A percentile compares a stretch with the other conserved stretches of the same genome.
These are phyloP conservation scores for Parasteatoda lunata DNA, from an alignment of 2,888 invertebrate genomes.

Conservation along the genomic window DNA sequence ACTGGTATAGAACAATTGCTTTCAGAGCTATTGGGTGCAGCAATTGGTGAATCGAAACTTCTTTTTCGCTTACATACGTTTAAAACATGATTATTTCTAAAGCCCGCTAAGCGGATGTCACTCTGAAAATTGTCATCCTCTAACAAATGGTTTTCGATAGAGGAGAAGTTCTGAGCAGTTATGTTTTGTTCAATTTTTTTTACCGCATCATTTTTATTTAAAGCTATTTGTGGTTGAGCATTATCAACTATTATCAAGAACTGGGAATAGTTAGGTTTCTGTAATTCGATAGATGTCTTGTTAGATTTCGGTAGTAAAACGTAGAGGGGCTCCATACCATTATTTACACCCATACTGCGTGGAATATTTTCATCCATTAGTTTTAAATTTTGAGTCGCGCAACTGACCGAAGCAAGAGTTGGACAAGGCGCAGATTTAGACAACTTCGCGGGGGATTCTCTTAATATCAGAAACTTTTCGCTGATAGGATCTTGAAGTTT, in stretches of 20 bases:
- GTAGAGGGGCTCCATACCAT: slow-evolving; percentile 7
- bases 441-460: no score
- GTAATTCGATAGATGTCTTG: no score
- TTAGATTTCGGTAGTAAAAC: slow-evolving; percentile 20
- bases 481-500: no score
- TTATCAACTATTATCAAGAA: slow-evolving; percentile 27
- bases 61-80: background rate
- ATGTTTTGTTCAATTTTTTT: no score
- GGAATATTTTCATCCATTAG: background rate
- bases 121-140: background rate
- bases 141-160: no score
- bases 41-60: background rate
- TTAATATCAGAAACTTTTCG: no score
- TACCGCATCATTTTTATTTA: background rate
- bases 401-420: no score
- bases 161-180: no score
- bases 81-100: background rate
- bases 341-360: background rate
- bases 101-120: background rate
- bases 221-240: background rate
- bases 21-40: background rate
- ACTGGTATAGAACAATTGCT: background rate
- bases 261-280: slow-evolving; percentile 41
- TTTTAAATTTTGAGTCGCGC: no score
- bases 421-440: no score